phyloP scores from a whole-genome alignment of 2,113 vertebrate species.

The Acinonyx jubatus region DNA sequence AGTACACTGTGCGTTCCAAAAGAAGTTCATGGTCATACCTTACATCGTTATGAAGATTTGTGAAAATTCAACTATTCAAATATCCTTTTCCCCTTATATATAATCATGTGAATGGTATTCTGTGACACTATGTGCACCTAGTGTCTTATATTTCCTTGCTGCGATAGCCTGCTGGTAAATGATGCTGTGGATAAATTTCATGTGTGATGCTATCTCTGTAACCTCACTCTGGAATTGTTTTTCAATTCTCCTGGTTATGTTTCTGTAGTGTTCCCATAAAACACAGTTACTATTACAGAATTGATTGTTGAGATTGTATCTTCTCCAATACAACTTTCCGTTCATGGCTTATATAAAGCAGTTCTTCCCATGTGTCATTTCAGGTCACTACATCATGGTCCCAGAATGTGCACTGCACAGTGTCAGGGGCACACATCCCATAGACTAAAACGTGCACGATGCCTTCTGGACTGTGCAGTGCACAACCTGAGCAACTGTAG shows the following conservation, averaged over 20 bases:
- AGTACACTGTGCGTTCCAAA: background rate
- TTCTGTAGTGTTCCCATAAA: background rate
- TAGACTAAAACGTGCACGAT: rapidly evolving
- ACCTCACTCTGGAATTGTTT: background rate
- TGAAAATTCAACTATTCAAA: background rate
- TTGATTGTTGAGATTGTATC: background rate
- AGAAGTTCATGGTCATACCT: background rate
- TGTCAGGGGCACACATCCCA: background rate
- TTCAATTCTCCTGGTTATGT: background rate
- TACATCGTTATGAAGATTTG: background rate
- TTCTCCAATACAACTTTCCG: background rate
- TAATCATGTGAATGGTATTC: background rate
- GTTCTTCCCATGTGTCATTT: background rate
- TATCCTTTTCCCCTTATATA: background rate
- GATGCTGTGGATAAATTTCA: background rate
- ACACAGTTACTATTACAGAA: background rate
- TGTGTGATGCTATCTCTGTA: background rate
- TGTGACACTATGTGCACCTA: no score
- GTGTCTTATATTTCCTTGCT: background rate
- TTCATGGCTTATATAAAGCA: background rate
- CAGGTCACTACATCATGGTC: background rate
- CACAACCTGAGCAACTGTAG: background rate
- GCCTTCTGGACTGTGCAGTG: background rate
- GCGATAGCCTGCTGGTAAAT: background rate
- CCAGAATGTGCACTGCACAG: background rate